Conservation (phyloP, 2,797 vertebrate genomes). For the Chelon labrosus region DNA sequence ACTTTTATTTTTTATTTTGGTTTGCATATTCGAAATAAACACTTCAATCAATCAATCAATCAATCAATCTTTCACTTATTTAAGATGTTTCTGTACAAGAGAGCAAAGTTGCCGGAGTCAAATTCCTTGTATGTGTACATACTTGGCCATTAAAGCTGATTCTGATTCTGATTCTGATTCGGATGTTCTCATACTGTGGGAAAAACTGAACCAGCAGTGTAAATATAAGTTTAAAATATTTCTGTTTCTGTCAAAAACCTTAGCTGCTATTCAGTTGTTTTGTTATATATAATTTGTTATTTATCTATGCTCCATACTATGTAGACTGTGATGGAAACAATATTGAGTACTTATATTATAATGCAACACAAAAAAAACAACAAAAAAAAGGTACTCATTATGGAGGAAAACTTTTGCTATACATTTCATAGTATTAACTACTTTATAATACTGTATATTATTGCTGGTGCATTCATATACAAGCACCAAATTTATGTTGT, state of each 20-base stretch:
- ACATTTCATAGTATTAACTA: background rate
- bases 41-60: too few relatives aligned
- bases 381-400: background rate
- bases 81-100: too few relatives aligned
- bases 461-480: background rate
- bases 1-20: too few relatives aligned
- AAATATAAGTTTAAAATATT: slow-evolving; percentile 22
- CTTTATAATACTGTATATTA: background rate
- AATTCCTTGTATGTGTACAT: too few relatives aligned
- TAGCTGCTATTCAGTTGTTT: background rate
- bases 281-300: background rate
- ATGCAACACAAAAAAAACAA: background rate
- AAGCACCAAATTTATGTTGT: background rate
- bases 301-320: background rate
- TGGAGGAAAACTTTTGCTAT: background rate
- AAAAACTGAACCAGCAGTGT: slow-evolving; percentile 11
- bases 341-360: background rate
- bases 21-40: too few relatives aligned
- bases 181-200: slow-evolving; percentile 3
- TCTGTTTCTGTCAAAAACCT: background rate
- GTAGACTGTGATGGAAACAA: background rate
- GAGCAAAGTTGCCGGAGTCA: too few relatives aligned
- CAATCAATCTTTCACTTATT: too few relatives aligned
- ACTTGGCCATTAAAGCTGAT: too few relatives aligned
- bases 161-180: too few relatives aligned